Evolutionary conservation across 2,113 vertebrate species (phyloP).

Genomic region (Rhea americana): DNA sequence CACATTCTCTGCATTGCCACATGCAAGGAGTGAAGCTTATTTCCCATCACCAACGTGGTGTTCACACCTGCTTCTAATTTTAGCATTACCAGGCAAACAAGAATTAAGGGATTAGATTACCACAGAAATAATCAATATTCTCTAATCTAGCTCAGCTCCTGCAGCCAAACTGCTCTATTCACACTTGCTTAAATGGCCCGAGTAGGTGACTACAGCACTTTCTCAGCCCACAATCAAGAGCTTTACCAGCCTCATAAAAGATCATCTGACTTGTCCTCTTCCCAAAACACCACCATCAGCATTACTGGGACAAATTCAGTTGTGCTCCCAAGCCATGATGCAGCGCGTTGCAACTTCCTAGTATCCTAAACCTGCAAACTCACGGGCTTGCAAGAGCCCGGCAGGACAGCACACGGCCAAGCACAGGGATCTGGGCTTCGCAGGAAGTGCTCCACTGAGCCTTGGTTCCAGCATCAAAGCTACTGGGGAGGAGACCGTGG

Average conservation of each 20-base stretch:
- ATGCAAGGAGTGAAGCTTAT: not conserved
- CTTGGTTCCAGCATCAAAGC: not conserved
- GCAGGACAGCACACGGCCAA: fast-evolving
- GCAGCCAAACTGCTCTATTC: not conserved
- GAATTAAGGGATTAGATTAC: not conserved
- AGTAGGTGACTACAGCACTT: not conserved
- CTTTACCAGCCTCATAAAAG: not conserved
- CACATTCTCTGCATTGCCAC: fast-evolving
- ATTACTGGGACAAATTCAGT: not conserved
- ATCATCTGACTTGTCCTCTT: fast-evolving
- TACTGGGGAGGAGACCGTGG: not conserved
- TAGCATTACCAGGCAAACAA: fast-evolving
- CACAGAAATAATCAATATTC: not conserved
- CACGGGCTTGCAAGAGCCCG: fast-evolving
- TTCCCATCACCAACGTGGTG: fast-evolving
- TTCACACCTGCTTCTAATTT: not conserved
- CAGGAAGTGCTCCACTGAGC: not conserved
- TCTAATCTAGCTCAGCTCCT: not conserved
- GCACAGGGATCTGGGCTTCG: not conserved
- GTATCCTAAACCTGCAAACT: fast-evolving
- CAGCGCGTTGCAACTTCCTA: fast-evolving
- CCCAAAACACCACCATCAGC: not conserved
- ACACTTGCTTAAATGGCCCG: not conserved
- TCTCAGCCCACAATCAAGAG: not conserved
- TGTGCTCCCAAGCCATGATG: fast-evolving